phyloP scores from a whole-genome alignment of 35 echinoderm and acorn worm species.

The Eucidaris tribuloides region DNA sequence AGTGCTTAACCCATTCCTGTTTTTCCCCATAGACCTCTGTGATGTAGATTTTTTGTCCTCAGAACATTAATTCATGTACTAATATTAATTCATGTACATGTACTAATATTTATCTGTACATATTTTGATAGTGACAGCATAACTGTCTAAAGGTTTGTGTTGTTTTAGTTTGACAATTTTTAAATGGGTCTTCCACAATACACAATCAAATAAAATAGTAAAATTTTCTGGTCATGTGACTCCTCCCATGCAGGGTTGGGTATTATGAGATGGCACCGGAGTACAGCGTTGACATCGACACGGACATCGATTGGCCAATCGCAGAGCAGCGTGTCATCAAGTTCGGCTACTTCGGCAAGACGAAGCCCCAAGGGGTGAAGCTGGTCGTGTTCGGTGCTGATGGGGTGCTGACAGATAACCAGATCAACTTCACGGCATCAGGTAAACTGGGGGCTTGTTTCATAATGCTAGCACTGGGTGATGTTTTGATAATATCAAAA shows the following conservation, averaged over 20 bases:
- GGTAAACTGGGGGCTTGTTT: constrained; percentile 28
- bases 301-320: constrained; percentile 95
- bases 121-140: no score
- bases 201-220: no score
- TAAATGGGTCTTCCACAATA: no score
- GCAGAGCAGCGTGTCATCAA: constrained; percentile 96
- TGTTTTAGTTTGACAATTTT: no score
- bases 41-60: no score
- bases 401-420: constrained; percentile 93
- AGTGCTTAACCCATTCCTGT: no score
- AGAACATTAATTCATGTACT: no score
- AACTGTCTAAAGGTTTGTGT: no score
- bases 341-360: constrained; percentile 97
- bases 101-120: no score
- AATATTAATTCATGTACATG: no score
- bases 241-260: constrained; percentile 83
- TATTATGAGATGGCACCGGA: constrained; percentile 97
- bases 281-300: constrained; percentile 98
- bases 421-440: constrained; percentile 70
- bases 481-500: not conserved
- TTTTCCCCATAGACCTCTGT: no score
- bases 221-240: no score
- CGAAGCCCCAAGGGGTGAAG: constrained; percentile 73
- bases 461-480: not conserved
- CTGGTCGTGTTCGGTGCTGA: constrained; percentile 87